Base-by-base conservation (phyloP, 2,113 vertebrate species). In the Serilophus lunatus region DNA sequence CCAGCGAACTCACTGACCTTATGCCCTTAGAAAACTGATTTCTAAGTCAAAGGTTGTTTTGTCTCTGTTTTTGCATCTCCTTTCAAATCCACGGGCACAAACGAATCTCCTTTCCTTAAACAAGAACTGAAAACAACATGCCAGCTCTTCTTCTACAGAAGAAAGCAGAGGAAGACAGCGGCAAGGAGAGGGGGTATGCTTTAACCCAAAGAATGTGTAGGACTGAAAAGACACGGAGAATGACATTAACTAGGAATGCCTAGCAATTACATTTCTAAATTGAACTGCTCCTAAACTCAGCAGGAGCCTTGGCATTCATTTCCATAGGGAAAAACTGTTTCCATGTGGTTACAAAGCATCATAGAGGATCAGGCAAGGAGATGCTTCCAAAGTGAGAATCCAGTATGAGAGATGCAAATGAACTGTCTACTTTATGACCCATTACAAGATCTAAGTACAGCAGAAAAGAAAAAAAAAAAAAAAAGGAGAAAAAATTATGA, bases 21-120 rank as follows among this genome's bases (percentile, higher is more conserved):
- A 87, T 0, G 0, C 10, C 8, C 53, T 20, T 87, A n/a, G 50
- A 86, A 68, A 82, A 70, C 31, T 80, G 59, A 87, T 85, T 63
- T 90, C 15, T 50, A 80, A 80, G 29, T 38, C 35, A 92, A 82
- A 86, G 50, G 17, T 59, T 53, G 17, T 59, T 87, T 88, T 87
- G 20, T 18, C 16, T 61, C 28, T 68, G 31, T 45, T 33, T 91
- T 80, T 59, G 59, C 5, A 85, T 3, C 5, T 50, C 42, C 61
- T 50, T 91, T 66, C 17, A 95, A 79, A 80, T 22, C 35, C 56
- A 69, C 7, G 53, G 26, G 6, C 12, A 71, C 7, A 72, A 80
- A 76, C 29, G 7, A 57, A 65, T 5, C 1, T 74, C 8, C 8
- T 36, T 77, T 44, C 23, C 38, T 59, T 40, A 86, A 53, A 44